Conservation (phyloP, 2,797 vertebrate species). For the Spinibarbus caldwelli region DNA sequence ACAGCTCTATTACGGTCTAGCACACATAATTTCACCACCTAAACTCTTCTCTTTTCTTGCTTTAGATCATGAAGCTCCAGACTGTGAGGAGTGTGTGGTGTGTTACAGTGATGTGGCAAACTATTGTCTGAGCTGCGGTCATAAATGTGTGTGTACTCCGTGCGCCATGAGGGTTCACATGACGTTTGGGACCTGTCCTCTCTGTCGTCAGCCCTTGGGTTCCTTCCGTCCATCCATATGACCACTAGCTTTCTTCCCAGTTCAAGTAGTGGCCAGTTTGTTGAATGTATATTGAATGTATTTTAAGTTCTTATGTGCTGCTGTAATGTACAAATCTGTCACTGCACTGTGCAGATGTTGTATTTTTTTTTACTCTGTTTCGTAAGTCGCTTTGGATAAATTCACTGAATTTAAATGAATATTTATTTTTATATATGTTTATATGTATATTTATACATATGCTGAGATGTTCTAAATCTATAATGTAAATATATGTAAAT, state of each 20-base stretch:
- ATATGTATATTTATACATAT: not conserved
- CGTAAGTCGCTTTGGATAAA: not conserved
- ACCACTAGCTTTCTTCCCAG: too few relatives aligned
- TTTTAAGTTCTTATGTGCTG: not conserved
- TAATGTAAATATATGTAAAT: not conserved
- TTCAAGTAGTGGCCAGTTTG: not conserved
- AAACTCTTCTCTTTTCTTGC: not conserved
- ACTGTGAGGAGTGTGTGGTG: slow-evolving; percentile 67
- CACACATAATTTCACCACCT: not conserved
- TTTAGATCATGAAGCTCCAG: rapidly evolving
- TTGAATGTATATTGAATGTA: not conserved
- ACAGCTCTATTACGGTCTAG: not conserved
- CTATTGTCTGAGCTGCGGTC: slow-evolving; percentile 75
- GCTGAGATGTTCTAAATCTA: not conserved
- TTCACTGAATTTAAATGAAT: not conserved
- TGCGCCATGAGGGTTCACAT: slow-evolving; percentile 67
- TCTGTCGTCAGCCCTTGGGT: slow-evolving; percentile 70
- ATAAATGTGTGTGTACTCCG: slow-evolving; percentile 73
- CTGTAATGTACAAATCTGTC: not conserved
- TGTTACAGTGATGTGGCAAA: slow-evolving; percentile 66
- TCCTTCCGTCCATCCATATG: not conserved
- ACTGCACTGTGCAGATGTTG: not conserved
- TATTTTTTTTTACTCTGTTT: not conserved
- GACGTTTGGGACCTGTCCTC: slow-evolving; percentile 75
- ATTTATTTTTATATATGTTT: not conserved